Evolutionary conservation across 2,888 invertebrate species (phyloP).

Genomic region (Oscheius onirici): DNA sequence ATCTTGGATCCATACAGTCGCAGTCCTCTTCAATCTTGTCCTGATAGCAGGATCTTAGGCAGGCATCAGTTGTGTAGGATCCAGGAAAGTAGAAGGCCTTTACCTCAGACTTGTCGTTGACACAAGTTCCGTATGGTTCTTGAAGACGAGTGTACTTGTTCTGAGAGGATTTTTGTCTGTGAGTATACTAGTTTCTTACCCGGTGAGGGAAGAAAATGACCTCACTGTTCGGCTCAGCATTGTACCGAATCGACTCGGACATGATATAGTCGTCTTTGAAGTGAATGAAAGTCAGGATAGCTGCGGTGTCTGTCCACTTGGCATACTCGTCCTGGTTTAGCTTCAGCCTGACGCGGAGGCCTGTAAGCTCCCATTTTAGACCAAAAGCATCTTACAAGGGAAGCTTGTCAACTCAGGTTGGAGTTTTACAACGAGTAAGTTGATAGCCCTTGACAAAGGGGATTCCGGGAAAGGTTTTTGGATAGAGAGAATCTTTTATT

Average conservation of each 20-base stretch:
- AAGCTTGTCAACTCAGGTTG: too few species aligned
- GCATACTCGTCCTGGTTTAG: conserved; percentile 50
- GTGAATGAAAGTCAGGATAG: conserved; percentile 55
- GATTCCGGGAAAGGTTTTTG: not conserved
- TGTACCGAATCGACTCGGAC: conserved; percentile 54
- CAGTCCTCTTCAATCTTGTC: conserved; percentile 42
- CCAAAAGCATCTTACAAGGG: too few species aligned
- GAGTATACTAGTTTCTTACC: conserved; percentile 10
- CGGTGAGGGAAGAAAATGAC: conserved; percentile 38
- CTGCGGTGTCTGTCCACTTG: conserved; percentile 54
- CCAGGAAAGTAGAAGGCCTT: conserved; percentile 55
- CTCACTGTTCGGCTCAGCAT: conserved; percentile 43
- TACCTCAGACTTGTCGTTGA: conserved; percentile 49
- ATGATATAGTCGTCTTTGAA: conserved; percentile 47
- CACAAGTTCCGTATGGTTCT: conserved; percentile 53
- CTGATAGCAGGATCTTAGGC: conserved; percentile 55
- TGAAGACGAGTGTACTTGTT: conserved; percentile 49
- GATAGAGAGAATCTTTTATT: not conserved
- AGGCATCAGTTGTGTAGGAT: conserved; percentile 55
- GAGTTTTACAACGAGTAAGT: too few species aligned
- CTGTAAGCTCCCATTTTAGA: conserved; percentile 25
- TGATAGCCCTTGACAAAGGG: too few species aligned
- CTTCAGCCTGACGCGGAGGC: conserved; percentile 43
- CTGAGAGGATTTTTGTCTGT: conserved; percentile 20
- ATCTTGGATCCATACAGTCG: conserved; percentile 59